Evolutionary conservation across 2,113 vertebrate genomes (phyloP).

Genomic region (Lycaon pictus): DNA sequence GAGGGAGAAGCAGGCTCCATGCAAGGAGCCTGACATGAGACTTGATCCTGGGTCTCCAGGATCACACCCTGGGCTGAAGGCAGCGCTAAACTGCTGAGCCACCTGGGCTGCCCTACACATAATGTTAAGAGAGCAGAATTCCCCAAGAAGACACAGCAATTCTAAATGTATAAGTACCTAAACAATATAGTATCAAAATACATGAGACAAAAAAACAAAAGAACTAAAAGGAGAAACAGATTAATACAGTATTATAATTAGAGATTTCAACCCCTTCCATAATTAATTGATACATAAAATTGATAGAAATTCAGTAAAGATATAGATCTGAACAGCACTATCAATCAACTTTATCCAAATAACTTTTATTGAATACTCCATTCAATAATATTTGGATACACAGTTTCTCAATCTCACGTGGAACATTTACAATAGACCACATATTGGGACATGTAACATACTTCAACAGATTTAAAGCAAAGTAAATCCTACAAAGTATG

Average conservation of each 20-base stretch:
- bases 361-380: neutral
- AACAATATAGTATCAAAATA: neutral
- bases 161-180: neutral
- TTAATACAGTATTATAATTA: neutral
- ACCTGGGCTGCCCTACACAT: neutral
- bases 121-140: neutral
- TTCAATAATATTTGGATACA: neutral
- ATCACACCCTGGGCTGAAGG: too few species aligned
- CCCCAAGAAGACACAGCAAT: neutral
- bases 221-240: neutral
- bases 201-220: neutral
- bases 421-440: neutral
- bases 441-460: neutral
- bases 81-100: too few species aligned
- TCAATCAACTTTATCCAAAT: neutral
- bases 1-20: too few species aligned
- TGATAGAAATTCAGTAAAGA: neutral
- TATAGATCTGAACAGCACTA: neutral
- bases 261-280: neutral
- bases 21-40: too few species aligned
- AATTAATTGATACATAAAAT: constrained; percentile 14
- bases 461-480: constrained; percentile 4
- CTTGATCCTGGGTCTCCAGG: too few species aligned
- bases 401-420: constrained; percentile 21
- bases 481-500: neutral